A percentile compares a stretch with the other conserved stretches of the same genome.
These are phyloP conservation scores for Papilio elwesi DNA, from an alignment of 2,888 invertebrate species.

Conservation along the genomic window DNA sequence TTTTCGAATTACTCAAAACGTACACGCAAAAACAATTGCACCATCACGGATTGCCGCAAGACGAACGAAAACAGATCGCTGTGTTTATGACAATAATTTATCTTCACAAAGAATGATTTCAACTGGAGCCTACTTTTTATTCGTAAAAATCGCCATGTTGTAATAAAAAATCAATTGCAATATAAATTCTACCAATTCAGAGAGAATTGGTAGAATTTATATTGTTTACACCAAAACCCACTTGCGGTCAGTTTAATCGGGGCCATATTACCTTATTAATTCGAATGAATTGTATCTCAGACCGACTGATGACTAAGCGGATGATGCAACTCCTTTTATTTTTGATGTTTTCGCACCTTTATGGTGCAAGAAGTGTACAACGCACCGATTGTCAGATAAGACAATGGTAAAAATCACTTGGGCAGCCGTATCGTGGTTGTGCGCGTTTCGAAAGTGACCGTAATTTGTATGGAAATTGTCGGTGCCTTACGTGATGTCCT, in stretches of 20 bases:
- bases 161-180: conserved; percentile 48
- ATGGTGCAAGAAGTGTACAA: conserved; percentile 31
- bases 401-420: conserved; percentile 70
- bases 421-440: conserved; percentile 63
- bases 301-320: conserved; percentile 69
- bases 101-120: conserved; percentile 46
- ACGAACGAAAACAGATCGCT: conserved; percentile 2
- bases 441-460: conserved; percentile 77
- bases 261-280: conserved; percentile 67
- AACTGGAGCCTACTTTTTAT: conserved; percentile 46
- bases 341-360: conserved; percentile 37
- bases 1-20: background rate
- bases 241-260: conserved; percentile 57
- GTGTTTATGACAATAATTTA: conserved; percentile 48
- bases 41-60: conserved; percentile 24
- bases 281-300: conserved; percentile 68
- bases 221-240: conserved; percentile 50
- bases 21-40: conserved; percentile 26
- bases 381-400: conserved; percentile 48
- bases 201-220: conserved; percentile 45
- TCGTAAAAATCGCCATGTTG: conserved; percentile 45
- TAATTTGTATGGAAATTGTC: conserved; percentile 78
- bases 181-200: too few relatives aligned
- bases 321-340: conserved; percentile 61
- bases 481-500: conserved; percentile 65